Evolutionary conservation across 2,113 vertebrate genomes (phyloP), one percentile per base, ranked within the genome.

Genomic region (Beaufortia kweichowensis): DNA sequence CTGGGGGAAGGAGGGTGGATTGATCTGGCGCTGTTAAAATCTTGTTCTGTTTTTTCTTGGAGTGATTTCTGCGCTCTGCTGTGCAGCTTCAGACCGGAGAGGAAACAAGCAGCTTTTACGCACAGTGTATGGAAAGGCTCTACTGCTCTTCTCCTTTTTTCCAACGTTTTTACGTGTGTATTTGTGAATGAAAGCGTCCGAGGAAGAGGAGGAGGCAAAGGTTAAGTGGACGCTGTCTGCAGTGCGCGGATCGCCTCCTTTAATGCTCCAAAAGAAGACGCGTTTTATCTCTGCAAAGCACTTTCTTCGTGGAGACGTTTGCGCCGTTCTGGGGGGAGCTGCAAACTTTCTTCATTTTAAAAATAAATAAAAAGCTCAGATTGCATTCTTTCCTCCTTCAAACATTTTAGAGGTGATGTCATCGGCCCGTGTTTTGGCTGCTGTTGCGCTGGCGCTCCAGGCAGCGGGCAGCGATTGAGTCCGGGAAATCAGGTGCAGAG

Each of bases 401-500:
- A 91, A 90, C 87, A 88, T 88, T 88, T 89, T 78, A 79, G 89
- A 85, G 90, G 89, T 92, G 91, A 92, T 92, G 90, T 92, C 89
- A 92, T 90, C 89, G 86, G 81, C 83, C 88, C 85, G 87, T 89
- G 86, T 88, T 90, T 90, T 90, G 89, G 85, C 89, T 90, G 89
- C 83, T 89, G 84, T 91, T 86, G 90, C 88, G 86, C 86, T 84
- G 82, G 87, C 84, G 84, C 85, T 88, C 83, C 83, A 74, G 87
- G 80, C 68, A 79, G 85, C 78, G 85, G 87, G 87, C 87, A 87
- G 79, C 63, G 69, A 82, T 83, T 87, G 85, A 88, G 85, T 91
- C 85, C 87, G 85, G 85, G 83, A 89, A 91, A 92, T 92, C 91
- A 92, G 90, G 90, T 92, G 90, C 91, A 91, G 84, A 88, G 89